Conservation (phyloP, 2,797 vertebrate species). For the Emys orbicularis region DNA sequence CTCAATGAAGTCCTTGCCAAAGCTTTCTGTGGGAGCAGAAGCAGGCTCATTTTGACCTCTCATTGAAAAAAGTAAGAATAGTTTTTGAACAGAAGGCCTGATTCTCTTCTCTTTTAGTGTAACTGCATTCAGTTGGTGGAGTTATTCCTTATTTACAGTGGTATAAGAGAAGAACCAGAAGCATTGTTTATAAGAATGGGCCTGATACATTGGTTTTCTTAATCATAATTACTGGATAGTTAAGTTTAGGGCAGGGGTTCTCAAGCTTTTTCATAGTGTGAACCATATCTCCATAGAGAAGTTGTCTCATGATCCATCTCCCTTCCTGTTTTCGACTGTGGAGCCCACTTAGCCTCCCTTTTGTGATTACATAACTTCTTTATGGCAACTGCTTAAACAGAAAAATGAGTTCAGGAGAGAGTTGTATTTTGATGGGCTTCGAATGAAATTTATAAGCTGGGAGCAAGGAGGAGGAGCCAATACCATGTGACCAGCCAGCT, state of each 20-base stretch:
- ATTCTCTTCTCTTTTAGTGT: not conserved
- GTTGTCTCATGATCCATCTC: not conserved
- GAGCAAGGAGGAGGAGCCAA: not conserved
- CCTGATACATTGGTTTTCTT: not conserved
- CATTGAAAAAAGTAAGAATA: not conserved
- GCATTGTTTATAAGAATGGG: rapidly evolving
- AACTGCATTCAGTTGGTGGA: not conserved
- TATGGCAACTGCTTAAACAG: not conserved
- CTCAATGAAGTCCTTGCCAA: not conserved
- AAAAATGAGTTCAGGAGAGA: not conserved
- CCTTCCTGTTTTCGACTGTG: not conserved
- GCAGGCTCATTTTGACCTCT: not conserved
- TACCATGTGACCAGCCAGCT: not conserved
- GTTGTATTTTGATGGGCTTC: not conserved
- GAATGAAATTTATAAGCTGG: not conserved
- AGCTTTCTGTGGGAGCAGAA: not conserved
- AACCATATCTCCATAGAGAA: not conserved
- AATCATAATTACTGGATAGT: not conserved
- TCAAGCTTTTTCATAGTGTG: not conserved
- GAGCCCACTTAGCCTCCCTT: not conserved
- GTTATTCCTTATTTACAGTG: not conserved
- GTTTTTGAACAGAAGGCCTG: not conserved
- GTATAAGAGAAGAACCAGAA: not conserved
- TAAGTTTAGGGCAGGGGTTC: not conserved
- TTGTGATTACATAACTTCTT: not conserved